Evolutionary conservation across 2,888 invertebrate genomes (phyloP).

Genomic region (Autographa gamma): DNA sequence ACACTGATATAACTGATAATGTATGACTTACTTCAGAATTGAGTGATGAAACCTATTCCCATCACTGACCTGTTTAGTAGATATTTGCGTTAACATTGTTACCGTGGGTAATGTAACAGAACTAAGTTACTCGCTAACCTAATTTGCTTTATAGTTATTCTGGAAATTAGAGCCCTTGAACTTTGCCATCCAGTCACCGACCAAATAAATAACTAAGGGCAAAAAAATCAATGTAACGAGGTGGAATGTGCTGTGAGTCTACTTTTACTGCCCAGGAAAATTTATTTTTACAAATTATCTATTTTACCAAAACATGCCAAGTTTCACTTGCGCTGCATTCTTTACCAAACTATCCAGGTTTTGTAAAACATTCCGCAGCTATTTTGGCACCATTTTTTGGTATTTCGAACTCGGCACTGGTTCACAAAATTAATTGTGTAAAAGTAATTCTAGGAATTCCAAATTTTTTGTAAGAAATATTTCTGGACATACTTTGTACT

Average conservation of each 20-base stretch:
- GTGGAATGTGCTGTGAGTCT: too few species aligned
- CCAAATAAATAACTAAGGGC: too few species aligned
- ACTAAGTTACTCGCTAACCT: too few species aligned
- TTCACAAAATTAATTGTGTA: background rate
- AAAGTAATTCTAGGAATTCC: background rate
- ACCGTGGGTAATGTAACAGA: too few species aligned
- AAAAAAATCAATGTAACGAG: too few species aligned
- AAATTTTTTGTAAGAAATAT: background rate
- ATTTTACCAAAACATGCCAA: background rate
- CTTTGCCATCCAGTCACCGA: too few species aligned
- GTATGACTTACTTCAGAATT: background rate
- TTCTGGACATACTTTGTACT: background rate
- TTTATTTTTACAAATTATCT: too few species aligned
- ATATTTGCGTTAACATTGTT: too few species aligned
- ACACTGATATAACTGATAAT: background rate
- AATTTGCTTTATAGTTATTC: too few species aligned
- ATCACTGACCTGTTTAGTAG: background rate
- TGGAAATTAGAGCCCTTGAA: too few species aligned
- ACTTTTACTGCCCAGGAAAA: too few species aligned
- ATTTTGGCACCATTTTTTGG: conserved; percentile 33
- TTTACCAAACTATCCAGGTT: conserved; percentile 7
- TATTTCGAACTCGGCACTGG: conserved; percentile 21
- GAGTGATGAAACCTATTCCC: background rate
- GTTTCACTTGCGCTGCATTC: conserved; percentile 6
- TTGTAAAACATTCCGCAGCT: conserved; percentile 22